A percentile compares a stretch with the other conserved stretches of the same genome.
Evolutionary conservation across 2,888 invertebrate species (phyloP).

Genomic region (Litoditis marina): DNA sequence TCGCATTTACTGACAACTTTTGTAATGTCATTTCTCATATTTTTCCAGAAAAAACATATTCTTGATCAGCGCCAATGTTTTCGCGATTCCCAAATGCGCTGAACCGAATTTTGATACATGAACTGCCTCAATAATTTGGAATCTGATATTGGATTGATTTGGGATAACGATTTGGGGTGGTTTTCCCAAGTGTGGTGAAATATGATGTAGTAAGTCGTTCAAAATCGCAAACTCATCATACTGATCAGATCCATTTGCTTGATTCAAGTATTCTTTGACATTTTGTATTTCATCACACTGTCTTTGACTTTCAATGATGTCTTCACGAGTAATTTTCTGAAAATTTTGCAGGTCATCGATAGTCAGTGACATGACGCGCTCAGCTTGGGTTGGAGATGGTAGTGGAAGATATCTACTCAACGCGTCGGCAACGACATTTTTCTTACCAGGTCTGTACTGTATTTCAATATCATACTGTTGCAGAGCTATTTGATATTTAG

Average conservation of each 20-base stretch:
- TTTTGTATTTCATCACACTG: no score
- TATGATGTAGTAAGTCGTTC: background rate
- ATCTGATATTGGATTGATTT: background rate
- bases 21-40: background rate
- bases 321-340: no score
- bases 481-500: slow-evolving; percentile 10
- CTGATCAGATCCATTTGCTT: no score
- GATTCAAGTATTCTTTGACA: no score
- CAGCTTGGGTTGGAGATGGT: no score
- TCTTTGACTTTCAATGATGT: no score
- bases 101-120: background rate
- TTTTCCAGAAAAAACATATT: background rate
- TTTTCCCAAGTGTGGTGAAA: background rate
- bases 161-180: background rate
- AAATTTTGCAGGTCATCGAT: no score
- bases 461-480: slow-evolving; percentile 12
- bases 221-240: background rate
- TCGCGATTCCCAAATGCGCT: background rate
- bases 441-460: slow-evolving; percentile 19
- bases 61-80: background rate
- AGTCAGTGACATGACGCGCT: no score
- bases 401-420: slow-evolving; percentile 5
- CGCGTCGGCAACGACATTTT: slow-evolving; percentile 13
- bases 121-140: background rate
- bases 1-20: background rate